Conservation (phyloP, 2,797 vertebrate species). For the Smutsia temminckii region DNA sequence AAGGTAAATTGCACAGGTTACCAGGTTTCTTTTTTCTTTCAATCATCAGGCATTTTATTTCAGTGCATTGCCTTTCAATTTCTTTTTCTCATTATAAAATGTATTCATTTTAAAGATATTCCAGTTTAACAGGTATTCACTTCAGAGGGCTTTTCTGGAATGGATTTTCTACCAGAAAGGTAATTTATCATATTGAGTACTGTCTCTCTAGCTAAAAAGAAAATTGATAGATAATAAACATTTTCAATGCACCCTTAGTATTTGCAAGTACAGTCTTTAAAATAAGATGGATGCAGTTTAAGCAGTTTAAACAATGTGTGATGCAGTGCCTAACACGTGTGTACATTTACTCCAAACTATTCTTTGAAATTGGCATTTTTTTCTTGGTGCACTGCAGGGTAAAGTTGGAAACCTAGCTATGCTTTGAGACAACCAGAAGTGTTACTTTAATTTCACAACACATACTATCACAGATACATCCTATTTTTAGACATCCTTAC, state of each 20-base stretch:
- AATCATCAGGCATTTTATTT: slow-evolving; percentile 52
- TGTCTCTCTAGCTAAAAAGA: slow-evolving; percentile 67
- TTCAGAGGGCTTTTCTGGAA: slow-evolving; percentile 66
- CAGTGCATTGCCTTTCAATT: slow-evolving; percentile 65
- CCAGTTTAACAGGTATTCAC: slow-evolving; percentile 67
- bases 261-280: slow-evolving; percentile 63
- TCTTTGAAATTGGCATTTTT: slow-evolving; percentile 13
- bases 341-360: background rate
- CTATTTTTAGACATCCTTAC: background rate
- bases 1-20: slow-evolving; percentile 41
- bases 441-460: slow-evolving; percentile 12
- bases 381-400: background rate
- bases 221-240: slow-evolving; percentile 75
- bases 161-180: slow-evolving; percentile 66
- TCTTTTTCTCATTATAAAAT: slow-evolving; percentile 72
- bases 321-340: background rate
- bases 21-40: slow-evolving; percentile 22
- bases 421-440: slow-evolving; percentile 45
- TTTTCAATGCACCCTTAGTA: slow-evolving; percentile 25
- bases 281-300: slow-evolving; percentile 36
- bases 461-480: background rate
- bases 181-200: slow-evolving; percentile 72
- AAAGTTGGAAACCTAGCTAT: background rate
- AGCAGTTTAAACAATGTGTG: background rate
- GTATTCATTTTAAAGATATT: slow-evolving; percentile 72